phyloP scores from a whole-genome alignment of 2,797 vertebrate genomes.

The Hippocampus kuda region DNA sequence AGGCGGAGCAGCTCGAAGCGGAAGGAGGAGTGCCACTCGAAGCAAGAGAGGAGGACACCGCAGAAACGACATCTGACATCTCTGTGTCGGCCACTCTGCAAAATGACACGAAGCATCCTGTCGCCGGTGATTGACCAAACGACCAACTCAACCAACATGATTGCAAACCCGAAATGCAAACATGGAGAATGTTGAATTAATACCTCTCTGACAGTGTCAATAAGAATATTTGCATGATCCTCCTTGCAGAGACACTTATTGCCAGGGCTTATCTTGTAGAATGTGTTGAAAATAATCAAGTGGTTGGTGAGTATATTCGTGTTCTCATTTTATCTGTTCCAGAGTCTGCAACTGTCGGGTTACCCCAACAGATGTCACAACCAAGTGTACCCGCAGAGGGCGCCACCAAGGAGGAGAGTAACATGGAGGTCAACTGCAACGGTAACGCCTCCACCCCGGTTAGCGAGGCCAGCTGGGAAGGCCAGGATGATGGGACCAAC shows the following conservation, averaged over 20 bases:
- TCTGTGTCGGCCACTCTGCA: conserved; percentile 66
- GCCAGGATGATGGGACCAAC: conserved; percentile 52
- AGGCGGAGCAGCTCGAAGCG: conserved; percentile 88
- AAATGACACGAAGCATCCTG: conserved; percentile 61
- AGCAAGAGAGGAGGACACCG: conserved; percentile 73
- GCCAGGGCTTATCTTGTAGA: background rate
- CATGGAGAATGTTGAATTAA: background rate
- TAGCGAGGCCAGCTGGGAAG: conserved; percentile 45
- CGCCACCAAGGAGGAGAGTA: conserved; percentile 32
- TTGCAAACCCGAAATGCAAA: background rate
- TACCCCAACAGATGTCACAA: conserved; percentile 26
- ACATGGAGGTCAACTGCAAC: conserved; percentile 76
- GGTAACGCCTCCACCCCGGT: conserved; percentile 57
- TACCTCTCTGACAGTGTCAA: background rate
- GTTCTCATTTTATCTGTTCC: background rate
- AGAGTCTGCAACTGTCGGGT: conserved; percentile 45
- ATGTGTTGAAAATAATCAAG: background rate
- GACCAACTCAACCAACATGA: background rate
- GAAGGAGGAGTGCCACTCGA: conserved; percentile 62
- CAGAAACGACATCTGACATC: conserved; percentile 60
- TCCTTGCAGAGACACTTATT: background rate
- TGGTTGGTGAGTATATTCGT: background rate
- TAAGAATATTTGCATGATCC: background rate
- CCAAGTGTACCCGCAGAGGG: conserved; percentile 4
- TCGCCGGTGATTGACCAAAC: conserved; percentile 34